Base-by-base conservation (phyloP, 1,140 invertebrate species). In the Pantala flavescens region DNA sequence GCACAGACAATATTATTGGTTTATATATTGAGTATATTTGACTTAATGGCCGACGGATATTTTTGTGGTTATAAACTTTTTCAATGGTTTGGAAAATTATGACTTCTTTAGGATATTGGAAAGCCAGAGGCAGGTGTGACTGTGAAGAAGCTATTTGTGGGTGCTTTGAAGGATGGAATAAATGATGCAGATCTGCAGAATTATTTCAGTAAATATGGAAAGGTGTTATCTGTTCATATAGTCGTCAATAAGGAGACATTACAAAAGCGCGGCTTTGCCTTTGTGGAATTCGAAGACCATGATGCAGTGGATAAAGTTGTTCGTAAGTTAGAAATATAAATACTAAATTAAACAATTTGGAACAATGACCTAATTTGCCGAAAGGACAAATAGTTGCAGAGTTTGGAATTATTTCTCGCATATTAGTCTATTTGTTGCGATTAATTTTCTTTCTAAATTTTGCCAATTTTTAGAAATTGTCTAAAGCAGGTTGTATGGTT, bases 291-390 rank as follows among this genome's bases (percentile, higher is more conserved):
- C 82, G 94, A 97, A 82, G 96, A 98, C 81, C 97, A 97, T 83
- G 96, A 98, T 85, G 91, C 95, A 19, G 96, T 98, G 75, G 95
- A 98, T 80, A 97, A 98, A 86, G 91, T 96, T 80, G 94, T 94
- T 80, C 87, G 91, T 93, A 84, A 88, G 88, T 72, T 14, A 42
- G 71, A 72, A 63, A 63, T 63, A 63, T 63, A 63, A 63, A 21
- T 63, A 19, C 49, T 63, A 16, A 63, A 21, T 63, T 63, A 63
- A 63, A 63, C n/a, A 19, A 3, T 63, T 63, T 63, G 14, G 49
- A 63, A 21, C n/a, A 36, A 36, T 36, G 49, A 63, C 14, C 49
- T 63, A 63, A 36, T 63, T 63, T 63, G 49, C 49, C 28, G 49
- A 7, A 63, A 63, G 49, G 49, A 63, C n/a, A 36, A 36, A 36